These are phyloP conservation scores for Drosophila sulfurigaster DNA, from an alignment of 1,140 invertebrate species.

Conservation along the genomic window DNA sequence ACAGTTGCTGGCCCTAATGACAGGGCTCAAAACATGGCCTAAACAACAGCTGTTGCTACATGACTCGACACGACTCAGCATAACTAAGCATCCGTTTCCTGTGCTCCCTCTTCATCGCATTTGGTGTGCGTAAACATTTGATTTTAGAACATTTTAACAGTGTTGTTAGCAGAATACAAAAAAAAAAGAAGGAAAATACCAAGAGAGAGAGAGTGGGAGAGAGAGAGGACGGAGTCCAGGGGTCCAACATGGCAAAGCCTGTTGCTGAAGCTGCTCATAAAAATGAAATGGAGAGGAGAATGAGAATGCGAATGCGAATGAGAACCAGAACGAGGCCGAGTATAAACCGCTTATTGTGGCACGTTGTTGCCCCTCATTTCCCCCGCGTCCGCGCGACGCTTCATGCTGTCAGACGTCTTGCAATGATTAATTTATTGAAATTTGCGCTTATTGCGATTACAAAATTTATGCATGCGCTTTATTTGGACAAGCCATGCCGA, in stretches of 20 bases:
- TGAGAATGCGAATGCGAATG: not conserved
- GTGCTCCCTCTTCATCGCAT: not conserved
- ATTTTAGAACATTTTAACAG: conserved; percentile 65
- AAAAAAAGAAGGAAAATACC: not conserved
- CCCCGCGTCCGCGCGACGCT: not conserved
- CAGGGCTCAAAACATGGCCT: conserved; percentile 67
- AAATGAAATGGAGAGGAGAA: conserved; percentile 8
- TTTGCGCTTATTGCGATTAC: conserved; percentile 74
- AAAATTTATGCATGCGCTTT: conserved; percentile 73
- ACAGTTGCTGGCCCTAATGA: not conserved
- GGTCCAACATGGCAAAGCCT: not conserved
- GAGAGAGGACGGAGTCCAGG: not conserved
- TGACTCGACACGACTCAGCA: conserved; percentile 64
- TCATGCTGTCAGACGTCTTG: conserved; percentile 43
- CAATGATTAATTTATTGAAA: conserved; percentile 83
- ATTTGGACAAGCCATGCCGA: conserved; percentile 72
- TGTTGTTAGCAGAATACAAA: conserved; percentile 10
- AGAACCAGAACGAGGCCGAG: not conserved
- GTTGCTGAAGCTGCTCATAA: conserved; percentile 26
- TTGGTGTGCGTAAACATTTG: conserved; percentile 66
- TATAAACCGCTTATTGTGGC: conserved; percentile 54
- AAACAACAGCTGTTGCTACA: conserved; percentile 77
- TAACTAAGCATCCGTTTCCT: conserved; percentile 44
- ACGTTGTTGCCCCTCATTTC: not conserved
- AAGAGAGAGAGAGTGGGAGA: too few species aligned